phyloP scores from a whole-genome alignment of 2,888 invertebrate genomes.

The Sarcophaga variegata region DNA sequence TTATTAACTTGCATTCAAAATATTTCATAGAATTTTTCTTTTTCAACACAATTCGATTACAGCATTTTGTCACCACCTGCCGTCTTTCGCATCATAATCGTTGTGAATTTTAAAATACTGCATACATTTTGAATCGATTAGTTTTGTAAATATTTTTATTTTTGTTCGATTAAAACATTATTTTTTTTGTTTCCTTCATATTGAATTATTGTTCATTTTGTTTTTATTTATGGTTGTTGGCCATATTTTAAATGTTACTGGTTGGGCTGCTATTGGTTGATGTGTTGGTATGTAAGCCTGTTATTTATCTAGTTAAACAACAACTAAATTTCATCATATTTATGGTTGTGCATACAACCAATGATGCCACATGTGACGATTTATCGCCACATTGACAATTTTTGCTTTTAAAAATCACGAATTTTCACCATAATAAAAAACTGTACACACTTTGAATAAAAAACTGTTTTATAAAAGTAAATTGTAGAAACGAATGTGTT shows the following conservation, averaged over 20 bases:
- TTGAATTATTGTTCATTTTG: constrained; percentile 8
- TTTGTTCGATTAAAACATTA: background rate
- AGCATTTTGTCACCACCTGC: no score
- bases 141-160: background rate
- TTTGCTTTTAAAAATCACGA: no score
- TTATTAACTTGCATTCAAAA: background rate
- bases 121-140: background rate
- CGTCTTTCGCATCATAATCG: no score
- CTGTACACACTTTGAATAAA: no score
- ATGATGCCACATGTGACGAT: no score
- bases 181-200: background rate
- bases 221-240: constrained; percentile 15
- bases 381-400: no score
- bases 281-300: constrained; percentile 18
- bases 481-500: no score
- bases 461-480: no score
- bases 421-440: no score
- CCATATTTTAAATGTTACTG: constrained; percentile 7
- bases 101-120: background rate
- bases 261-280: background rate
- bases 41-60: no score
- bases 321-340: constrained; percentile 40
- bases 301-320: constrained; percentile 57
- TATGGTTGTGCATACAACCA: background rate
- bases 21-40: background rate